phyloP scores from a whole-genome alignment of 1,140 invertebrate species.

The Homalodisca vitripennis region DNA sequence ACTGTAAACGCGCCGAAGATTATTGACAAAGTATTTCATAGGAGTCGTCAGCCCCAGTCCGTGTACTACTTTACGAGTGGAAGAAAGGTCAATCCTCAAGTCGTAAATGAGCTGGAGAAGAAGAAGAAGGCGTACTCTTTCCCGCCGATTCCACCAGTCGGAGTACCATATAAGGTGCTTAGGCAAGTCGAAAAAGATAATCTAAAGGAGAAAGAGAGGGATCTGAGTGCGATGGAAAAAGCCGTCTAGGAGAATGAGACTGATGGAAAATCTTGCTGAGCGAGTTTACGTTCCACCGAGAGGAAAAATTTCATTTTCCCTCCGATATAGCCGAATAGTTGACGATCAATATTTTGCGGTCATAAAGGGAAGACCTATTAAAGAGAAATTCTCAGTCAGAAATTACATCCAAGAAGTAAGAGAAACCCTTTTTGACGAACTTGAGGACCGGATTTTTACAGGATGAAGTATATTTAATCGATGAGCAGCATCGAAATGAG shows the following conservation, averaged over 20 bases:
- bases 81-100: slow-evolving; percentile 2
- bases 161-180: slow-evolving; percentile 7
- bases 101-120: background rate
- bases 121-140: background rate
- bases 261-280: slow-evolving; percentile 6
- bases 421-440: slow-evolving; percentile 4
- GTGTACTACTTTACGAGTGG: slow-evolving; percentile 13
- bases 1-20: background rate
- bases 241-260: slow-evolving; percentile 4
- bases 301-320: background rate
- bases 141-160: background rate
- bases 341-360: background rate
- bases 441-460: slow-evolving; percentile 18
- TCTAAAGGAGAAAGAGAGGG: background rate
- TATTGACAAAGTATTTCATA: background rate
- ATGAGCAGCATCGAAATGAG: slow-evolving; percentile 18
- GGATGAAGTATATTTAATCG: slow-evolving; percentile 22
- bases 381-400: slow-evolving; percentile 5
- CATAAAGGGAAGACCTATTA: slow-evolving; percentile 20
- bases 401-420: slow-evolving; percentile 12
- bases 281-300: slow-evolving; percentile 17
- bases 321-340: background rate
- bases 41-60: background rate
- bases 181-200: background rate
- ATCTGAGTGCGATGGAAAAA: background rate